These are phyloP conservation scores for Heliothis virescens DNA, from an alignment of 1,140 invertebrate genomes.

Conservation along the genomic window DNA sequence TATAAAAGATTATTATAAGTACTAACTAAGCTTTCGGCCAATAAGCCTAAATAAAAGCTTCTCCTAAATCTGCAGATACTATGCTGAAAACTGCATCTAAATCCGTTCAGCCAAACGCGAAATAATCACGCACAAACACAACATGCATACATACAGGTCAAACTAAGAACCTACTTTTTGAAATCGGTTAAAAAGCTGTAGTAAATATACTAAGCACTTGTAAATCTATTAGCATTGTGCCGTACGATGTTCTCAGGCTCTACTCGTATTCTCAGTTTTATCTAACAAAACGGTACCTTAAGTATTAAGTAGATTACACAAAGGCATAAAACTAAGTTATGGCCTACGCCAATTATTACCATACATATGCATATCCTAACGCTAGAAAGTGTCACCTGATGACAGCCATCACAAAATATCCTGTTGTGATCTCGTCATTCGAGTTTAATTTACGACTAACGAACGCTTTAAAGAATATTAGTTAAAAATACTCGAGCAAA, in stretches of 20 bases:
- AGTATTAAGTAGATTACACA: neutral
- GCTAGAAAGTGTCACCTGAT: constrained; percentile 40
- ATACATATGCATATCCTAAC: neutral
- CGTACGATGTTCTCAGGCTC: neutral
- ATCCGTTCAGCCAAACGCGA: no score
- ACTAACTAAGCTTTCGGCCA: no score
- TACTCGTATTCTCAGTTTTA: neutral
- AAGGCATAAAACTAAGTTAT: constrained; percentile 10
- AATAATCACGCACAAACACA: no score
- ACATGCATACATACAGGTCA: no score
- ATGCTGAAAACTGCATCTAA: no score
- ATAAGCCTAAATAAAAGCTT: no score
- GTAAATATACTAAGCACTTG: no score
- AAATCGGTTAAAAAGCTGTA: no score
- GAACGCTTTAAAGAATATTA: neutral
- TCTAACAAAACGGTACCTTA: neutral
- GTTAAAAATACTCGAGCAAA: neutral
- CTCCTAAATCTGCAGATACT: no score
- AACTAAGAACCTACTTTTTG: no score
- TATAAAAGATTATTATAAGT: no score
- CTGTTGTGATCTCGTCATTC: constrained; percentile 24
- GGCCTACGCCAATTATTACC: constrained; percentile 8
- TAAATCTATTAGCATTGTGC: neutral
- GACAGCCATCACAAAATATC: constrained; percentile 20
- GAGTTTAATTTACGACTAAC: constrained; percentile 32